A percentile compares a stretch with the other conserved stretches of the same genome.
These are phyloP conservation scores for Micrasema longulum DNA, from an alignment of 1,140 invertebrate genomes.

Conservation along the genomic window DNA sequence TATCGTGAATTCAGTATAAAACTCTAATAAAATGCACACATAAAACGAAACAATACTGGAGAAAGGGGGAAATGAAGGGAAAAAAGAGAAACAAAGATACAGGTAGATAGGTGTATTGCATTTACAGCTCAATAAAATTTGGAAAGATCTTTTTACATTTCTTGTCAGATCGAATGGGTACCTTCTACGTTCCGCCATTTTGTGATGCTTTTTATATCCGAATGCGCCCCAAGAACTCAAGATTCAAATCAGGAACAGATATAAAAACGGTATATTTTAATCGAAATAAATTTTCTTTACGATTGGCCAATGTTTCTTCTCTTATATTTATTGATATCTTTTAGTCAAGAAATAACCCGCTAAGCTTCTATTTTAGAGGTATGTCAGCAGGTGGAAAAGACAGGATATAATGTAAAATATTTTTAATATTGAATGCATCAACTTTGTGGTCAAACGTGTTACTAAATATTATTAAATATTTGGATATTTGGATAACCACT, in stretches of 20 bases:
- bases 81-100: neutral
- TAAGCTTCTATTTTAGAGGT: no score
- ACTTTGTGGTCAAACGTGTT: no score
- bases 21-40: conserved; percentile 24
- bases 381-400: no score
- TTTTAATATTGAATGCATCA: no score
- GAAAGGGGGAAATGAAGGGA: neutral
- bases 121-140: conserved; percentile 26
- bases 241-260: conserved; percentile 10
- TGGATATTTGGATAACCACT: no score
- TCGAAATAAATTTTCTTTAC: conserved; percentile 21
- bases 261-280: conserved; percentile 21
- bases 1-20: conserved; percentile 2
- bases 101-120: conserved; percentile 25
- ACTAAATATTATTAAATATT: no score
- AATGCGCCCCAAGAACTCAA: conserved; percentile 14
- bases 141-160: conserved; percentile 17
- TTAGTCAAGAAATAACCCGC: no score
- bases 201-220: conserved; percentile 14
- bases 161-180: neutral
- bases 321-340: no score
- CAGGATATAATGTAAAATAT: no score
- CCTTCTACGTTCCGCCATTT: neutral
- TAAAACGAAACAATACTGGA: conserved; percentile 13
- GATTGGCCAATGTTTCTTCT: no score